Base-by-base conservation (phyloP, 2,888 invertebrate genomes). In the Amphipyra tragopoginis region DNA sequence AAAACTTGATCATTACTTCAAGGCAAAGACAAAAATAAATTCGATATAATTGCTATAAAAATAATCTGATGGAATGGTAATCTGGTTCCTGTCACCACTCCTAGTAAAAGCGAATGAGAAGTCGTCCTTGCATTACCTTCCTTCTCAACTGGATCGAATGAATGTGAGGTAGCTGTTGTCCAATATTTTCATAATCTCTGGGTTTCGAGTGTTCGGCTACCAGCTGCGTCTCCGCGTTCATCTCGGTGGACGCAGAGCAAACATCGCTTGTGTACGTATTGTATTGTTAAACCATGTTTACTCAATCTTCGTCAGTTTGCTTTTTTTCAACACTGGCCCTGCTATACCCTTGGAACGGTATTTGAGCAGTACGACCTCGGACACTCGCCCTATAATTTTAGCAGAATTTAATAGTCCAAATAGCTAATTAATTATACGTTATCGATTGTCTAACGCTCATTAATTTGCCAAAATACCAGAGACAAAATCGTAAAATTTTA, bases 401-500 rank as follows among this genome's bases (percentile, higher is more conserved):
- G 26, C 65, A 54, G 36, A 60, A 34, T 54, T n/a, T 59, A 40
- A 52, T 57, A 60, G 48, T 45, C 49, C 38, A 68, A 64, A 66
- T 61, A 70, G 45, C 65, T 69, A 63, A 80, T 80, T 80, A 76
- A 77, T 77, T 73, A 72, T 69, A 78, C 72, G 72, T 77, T 79
- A 80, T 79, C 81, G 76, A 81, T 80, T 80, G 79, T 79, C 83
- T 79, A 79, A 79, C 75, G 73, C 72, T 79, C 80, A 86, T 87
- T 85, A 84, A 85, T 86, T 89, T 80, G 83, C 85, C 84, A 85
- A 87, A 85, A 86, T 82, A 81, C 71, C 82, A 83, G 74, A 82
- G 82, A 84, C 80, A 80, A 82, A 86, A 84, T 88, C 88, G 82
- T 87, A 81, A 88, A 90, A 85, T 82, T 85, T 87, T 78, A 88